Conservation (phyloP, 2,888 invertebrate species). For the Eulithis prunata region DNA sequence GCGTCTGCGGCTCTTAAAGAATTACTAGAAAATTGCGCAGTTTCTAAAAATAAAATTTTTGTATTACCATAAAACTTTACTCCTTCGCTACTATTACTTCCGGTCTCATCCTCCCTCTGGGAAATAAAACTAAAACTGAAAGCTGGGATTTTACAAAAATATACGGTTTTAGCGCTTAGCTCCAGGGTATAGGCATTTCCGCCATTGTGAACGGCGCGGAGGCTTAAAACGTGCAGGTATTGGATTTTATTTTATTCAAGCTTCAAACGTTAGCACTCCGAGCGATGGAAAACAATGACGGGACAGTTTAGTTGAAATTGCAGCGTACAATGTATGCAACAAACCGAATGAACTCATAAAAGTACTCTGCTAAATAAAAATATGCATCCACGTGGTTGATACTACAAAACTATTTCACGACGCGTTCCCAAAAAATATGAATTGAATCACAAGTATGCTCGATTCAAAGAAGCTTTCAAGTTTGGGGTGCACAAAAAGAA, state of each 20-base stretch:
- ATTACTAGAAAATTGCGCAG: conserved; percentile 4
- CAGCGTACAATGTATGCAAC: conserved; percentile 8
- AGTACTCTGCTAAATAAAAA: conserved; percentile 1
- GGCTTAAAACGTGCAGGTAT: conserved; percentile 43
- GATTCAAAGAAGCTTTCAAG: conserved; percentile 47
- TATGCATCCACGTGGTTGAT: conserved; percentile 6
- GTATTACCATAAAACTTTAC: conserved; percentile 8
- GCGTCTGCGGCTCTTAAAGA: conserved; percentile 1
- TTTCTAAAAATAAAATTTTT: conserved; percentile 14
- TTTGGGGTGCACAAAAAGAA: conserved; percentile 53
- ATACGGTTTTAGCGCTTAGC: conserved; percentile 31
- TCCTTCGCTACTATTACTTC: conserved; percentile 15
- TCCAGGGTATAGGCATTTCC: conserved; percentile 40
- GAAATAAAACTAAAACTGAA: conserved; percentile 26
- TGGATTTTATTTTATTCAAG: conserved; percentile 53
- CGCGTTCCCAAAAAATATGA: conserved; percentile 25
- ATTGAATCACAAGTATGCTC: conserved; percentile 26
- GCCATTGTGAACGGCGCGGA: conserved; percentile 33
- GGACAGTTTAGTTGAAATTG: conserved; percentile 17
- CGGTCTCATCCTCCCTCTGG: conserved; percentile 15
- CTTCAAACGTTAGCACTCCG: conserved; percentile 42
- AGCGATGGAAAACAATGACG: conserved; percentile 30
- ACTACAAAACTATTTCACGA: conserved; percentile 21
- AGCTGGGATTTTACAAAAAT: conserved; percentile 22
- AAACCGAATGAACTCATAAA: background rate